Percentiles rank a stretch among this genome's conserved stretches.
phyloP scores from a whole-genome alignment of 2,113 vertebrate genomes.

The Amphilophus citrinellus region DNA sequence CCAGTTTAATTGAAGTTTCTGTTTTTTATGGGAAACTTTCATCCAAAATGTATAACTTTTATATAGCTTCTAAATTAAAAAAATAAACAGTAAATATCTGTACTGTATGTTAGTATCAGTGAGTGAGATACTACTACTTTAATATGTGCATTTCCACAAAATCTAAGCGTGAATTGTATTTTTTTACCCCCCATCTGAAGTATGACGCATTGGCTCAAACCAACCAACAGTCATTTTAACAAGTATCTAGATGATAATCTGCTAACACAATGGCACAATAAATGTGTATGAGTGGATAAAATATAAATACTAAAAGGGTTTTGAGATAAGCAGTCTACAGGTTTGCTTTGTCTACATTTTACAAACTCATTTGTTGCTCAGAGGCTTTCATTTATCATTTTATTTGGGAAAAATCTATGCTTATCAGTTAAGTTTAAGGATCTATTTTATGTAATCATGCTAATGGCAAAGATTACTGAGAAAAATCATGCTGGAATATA shows the following conservation, averaged over 20 bases:
- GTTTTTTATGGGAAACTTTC: not conserved
- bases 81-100: too few relatives aligned
- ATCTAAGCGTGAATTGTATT: not conserved
- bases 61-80: too few relatives aligned
- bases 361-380: not conserved
- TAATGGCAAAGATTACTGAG: not conserved
- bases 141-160: too few relatives aligned
- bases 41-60: too few relatives aligned
- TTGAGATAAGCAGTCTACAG: not conserved
- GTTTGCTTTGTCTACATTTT: not conserved
- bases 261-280: not conserved
- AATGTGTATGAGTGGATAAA: not conserved
- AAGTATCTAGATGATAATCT: not conserved
- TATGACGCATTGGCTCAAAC: not conserved
- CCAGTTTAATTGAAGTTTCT: not conserved
- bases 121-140: too few relatives aligned
- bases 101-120: too few relatives aligned
- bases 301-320: not conserved
- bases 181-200: not conserved
- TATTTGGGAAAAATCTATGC: not conserved
- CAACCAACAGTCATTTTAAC: not conserved
- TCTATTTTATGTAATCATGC: not conserved
- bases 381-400: not conserved
- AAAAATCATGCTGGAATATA: slow-evolving; percentile 10
- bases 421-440: not conserved